These are phyloP conservation scores for Sylvia atricapilla DNA, from an alignment of 2,113 vertebrate species.

Conservation along the genomic window DNA sequence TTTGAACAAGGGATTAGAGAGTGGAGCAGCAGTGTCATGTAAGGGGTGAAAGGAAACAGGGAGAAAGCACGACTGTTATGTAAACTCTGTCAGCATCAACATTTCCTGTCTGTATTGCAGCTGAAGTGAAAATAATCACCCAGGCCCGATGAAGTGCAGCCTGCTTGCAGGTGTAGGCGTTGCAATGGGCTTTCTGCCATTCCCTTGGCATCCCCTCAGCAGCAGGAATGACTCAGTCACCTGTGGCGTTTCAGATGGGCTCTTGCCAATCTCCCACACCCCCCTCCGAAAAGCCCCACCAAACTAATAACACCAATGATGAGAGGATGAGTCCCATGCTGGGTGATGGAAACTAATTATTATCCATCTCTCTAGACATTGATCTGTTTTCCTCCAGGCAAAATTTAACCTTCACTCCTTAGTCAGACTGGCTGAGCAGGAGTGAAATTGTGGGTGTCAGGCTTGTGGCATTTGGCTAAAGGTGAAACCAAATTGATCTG, in stretches of 20 bases:
- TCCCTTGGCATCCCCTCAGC: not conserved
- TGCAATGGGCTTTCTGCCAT: not conserved
- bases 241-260: not conserved
- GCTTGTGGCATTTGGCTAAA: not conserved
- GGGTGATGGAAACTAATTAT: not conserved
- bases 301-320: not conserved
- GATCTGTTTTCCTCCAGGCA: not conserved
- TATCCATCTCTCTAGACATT: not conserved
- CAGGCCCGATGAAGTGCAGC: not conserved
- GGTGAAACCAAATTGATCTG: not conserved
- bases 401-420: not conserved
- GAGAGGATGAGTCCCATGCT: not conserved
- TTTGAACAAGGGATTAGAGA: conserved; percentile 19
- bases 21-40: not conserved
- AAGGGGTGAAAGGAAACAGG: not conserved
- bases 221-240: not conserved
- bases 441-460: not conserved
- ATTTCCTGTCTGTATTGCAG: not conserved
- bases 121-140: not conserved
- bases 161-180: not conserved
- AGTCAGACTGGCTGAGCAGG: not conserved
- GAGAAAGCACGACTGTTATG: not conserved
- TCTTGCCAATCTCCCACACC: not conserved
- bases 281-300: not conserved
- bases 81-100: not conserved